Evolutionary conservation across 1,140 invertebrate genomes (phyloP).

Genomic region (Atta colombica): DNA sequence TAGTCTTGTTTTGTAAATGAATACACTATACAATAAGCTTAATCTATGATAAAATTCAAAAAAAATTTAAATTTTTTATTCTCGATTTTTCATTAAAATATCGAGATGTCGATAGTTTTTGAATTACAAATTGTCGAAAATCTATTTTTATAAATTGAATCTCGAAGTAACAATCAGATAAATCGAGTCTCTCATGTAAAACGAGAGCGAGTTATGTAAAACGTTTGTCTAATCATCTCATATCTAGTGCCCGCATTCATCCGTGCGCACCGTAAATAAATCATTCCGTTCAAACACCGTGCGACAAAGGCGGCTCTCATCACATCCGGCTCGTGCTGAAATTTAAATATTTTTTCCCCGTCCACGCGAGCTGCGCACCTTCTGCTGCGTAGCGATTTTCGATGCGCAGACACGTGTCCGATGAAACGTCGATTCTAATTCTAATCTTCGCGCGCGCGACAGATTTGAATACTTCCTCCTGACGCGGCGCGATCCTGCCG

Average conservation of each 20-base stretch:
- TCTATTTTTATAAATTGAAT: neutral
- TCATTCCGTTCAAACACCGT: constrained; percentile 55
- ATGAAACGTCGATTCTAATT: constrained; percentile 82
- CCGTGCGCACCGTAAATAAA: constrained; percentile 73
- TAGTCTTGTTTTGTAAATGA: neutral
- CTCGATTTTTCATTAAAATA: neutral
- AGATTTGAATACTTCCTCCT: constrained; percentile 77
- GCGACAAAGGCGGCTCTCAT: constrained; percentile 62
- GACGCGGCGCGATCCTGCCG: constrained; percentile 26
- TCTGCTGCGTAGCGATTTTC: constrained; percentile 49
- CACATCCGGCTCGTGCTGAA: constrained; percentile 77
- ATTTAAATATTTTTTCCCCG: constrained; percentile 80
- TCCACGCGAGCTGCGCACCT: constrained; percentile 58
- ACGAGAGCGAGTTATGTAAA: neutral
- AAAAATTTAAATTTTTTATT: too few relatives aligned
- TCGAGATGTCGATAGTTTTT: neutral
- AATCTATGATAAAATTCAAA: too few relatives aligned
- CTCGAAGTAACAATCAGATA: too few relatives aligned
- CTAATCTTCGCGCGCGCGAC: constrained; percentile 77
- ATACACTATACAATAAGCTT: neutral
- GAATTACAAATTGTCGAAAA: neutral
- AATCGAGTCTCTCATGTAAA: neutral
- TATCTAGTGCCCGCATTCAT: constrained; percentile 37
- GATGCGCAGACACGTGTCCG: constrained; percentile 80
- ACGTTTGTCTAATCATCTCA: constrained; percentile 12